Conservation (phyloP, 2,797 vertebrate species). For the Galagoides demidoff region DNA sequence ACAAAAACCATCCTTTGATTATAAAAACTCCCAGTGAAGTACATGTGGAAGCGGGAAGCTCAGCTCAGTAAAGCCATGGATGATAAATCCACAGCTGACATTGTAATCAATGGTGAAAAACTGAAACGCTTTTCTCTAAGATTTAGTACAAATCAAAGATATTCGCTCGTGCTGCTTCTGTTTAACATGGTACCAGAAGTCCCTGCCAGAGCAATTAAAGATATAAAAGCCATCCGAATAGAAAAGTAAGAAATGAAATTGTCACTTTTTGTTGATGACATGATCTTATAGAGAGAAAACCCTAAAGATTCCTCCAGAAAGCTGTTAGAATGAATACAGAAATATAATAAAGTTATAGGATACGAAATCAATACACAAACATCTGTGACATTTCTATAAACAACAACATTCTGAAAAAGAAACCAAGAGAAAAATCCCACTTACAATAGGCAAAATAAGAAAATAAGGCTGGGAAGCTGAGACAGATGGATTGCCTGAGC, state of each 20-base stretch:
- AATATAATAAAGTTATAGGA: neutral
- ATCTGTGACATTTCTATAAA: neutral
- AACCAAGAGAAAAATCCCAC: neutral
- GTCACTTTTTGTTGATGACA: neutral
- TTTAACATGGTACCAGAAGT: neutral
- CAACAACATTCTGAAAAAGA: neutral
- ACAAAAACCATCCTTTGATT: neutral
- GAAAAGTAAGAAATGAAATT: neutral
- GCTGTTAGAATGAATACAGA: neutral
- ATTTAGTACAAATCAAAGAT: neutral
- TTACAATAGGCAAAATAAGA: neutral
- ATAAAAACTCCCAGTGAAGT: neutral
- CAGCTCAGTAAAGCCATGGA: neutral
- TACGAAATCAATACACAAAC: neutral
- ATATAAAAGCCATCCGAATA: neutral
- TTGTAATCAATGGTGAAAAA: neutral
- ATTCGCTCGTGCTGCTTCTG: neutral
- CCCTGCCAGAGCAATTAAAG: neutral
- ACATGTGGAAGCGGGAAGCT: neutral
- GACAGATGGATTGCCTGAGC: too few relatives aligned
- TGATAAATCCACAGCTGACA: neutral
- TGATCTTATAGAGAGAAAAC: neutral
- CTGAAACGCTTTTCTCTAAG: neutral
- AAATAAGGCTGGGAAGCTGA: too few relatives aligned
- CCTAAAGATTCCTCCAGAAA: neutral